phyloP scores from a whole-genome alignment of 1,140 invertebrate genomes.

The Drosophila mayri region DNA sequence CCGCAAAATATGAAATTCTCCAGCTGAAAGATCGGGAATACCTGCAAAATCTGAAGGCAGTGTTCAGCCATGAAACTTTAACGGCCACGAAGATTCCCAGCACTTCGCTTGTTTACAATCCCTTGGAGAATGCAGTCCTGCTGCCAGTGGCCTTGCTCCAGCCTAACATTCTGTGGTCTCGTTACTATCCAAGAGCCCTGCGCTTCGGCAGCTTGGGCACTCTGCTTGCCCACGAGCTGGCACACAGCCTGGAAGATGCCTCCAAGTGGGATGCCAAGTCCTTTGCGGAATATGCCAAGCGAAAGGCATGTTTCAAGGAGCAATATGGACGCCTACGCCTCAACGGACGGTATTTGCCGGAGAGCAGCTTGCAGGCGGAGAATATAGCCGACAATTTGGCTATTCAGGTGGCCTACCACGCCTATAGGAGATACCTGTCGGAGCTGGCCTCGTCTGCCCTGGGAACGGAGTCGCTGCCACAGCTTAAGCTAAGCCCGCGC shows the following conservation, averaged over 20 bases:
- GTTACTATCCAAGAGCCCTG: constrained; percentile 70
- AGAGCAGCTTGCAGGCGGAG: constrained; percentile 88
- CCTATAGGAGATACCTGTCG: constrained; percentile 83
- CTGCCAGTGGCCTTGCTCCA: constrained; percentile 68
- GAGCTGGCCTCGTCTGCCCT: constrained; percentile 26
- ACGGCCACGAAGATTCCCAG: background rate
- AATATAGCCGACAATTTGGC: constrained; percentile 90
- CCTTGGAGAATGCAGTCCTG: constrained; percentile 46
- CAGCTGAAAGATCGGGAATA: constrained; percentile 51
- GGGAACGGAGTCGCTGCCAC: constrained; percentile 85
- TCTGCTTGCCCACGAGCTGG: constrained; percentile 88
- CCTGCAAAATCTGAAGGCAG: constrained; percentile 54
- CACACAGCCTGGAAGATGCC: constrained; percentile 87
- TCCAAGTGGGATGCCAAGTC: constrained; percentile 63
- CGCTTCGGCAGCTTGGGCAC: constrained; percentile 87
- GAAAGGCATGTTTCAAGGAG: constrained; percentile 64
- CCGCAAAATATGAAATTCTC: constrained; percentile 40
- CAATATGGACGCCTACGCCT: constrained; percentile 68
- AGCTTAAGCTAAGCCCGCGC: constrained; percentile 85
- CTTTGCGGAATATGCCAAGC: constrained; percentile 48
- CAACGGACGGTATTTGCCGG: constrained; percentile 86
- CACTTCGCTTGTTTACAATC: constrained; percentile 39
- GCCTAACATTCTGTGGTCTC: constrained; percentile 77
- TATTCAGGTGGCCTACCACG: constrained; percentile 87
- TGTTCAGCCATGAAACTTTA: constrained; percentile 21